A percentile compares a stretch with the other conserved stretches of the same genome.
These are phyloP conservation scores for Chaetoderma sp. DNA, from an alignment of 2,888 invertebrate species.

Conservation along the genomic window DNA sequence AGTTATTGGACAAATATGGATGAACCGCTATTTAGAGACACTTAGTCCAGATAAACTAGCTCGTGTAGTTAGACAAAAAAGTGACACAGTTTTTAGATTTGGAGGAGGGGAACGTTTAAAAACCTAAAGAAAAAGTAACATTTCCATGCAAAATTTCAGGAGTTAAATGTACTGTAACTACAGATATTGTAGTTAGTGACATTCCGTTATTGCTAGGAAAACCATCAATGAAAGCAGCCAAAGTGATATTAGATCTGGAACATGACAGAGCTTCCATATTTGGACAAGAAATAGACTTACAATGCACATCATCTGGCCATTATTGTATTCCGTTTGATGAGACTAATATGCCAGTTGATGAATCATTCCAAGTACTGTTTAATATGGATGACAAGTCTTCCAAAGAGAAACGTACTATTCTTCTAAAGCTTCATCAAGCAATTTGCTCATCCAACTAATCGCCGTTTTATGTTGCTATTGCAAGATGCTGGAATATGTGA, in stretches of 20 bases:
- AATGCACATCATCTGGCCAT: background rate
- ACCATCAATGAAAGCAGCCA: constrained; percentile 32
- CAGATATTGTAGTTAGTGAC: constrained; percentile 8
- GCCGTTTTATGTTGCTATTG: background rate
- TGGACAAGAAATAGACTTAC: background rate
- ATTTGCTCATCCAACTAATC: background rate
- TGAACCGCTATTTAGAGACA: background rate
- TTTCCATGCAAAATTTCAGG: constrained; percentile 12
- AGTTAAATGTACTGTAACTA: background rate
- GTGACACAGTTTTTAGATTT: constrained; percentile 8
- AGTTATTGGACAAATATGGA: constrained; percentile 6
- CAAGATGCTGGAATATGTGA: background rate
- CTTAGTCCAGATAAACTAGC: background rate
- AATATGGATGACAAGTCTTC: background rate
- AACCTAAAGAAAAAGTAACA: background rate
- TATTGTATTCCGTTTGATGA: background rate
- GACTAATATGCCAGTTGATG: background rate
- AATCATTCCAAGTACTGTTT: background rate
- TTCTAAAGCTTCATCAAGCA: background rate
- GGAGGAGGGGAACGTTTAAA: background rate
- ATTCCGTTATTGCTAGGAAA: constrained; percentile 6
- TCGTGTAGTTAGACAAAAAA: background rate
- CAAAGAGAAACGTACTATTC: background rate
- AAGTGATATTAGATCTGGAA: constrained; percentile 33
- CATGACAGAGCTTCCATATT: constrained; percentile 24